Evolutionary conservation across 2,888 invertebrate species (phyloP).

Genomic region (Campoplex capitator): DNA sequence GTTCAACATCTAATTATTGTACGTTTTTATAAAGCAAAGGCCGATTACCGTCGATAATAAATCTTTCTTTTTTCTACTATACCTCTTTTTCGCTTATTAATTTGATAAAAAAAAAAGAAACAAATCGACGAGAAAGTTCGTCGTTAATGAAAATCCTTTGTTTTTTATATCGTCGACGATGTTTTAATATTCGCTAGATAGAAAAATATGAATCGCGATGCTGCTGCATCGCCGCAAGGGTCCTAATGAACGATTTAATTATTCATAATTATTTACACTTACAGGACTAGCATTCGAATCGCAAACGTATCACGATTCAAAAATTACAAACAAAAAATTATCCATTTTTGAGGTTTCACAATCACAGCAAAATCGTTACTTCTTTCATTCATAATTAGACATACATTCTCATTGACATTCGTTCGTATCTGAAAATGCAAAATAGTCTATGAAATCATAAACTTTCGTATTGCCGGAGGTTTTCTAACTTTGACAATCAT

Average conservation of each 20-base stretch:
- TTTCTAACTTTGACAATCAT: background rate
- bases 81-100: background rate
- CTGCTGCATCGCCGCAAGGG: conserved; percentile 40
- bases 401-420: background rate
- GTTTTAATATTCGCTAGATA: conserved; percentile 55
- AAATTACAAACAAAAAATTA: conserved; percentile 2
- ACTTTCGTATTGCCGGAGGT: background rate
- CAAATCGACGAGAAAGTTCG: conserved; percentile 9
- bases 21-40: conserved; percentile 62
- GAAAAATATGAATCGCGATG: conserved; percentile 65
- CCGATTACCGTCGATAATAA: conserved; percentile 56
- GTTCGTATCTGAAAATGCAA: background rate
- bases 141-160: background rate
- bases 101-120: conserved; percentile 31
- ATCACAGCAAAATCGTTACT: background rate
- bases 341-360: background rate
- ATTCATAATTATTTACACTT: conserved; percentile 64
- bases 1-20: conserved; percentile 56
- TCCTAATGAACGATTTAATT: conserved; percentile 48
- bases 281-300: conserved; percentile 53
- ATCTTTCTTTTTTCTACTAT: conserved; percentile 3
- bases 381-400: background rate
- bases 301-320: conserved; percentile 21
- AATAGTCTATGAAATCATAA: background rate
- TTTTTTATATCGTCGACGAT: conserved; percentile 32